Percentiles rank a stretch among this genome's conserved stretches.
These are phyloP conservation scores for Halyomorpha halys DNA, from an alignment of 1,140 invertebrate genomes.

Conservation along the genomic window DNA sequence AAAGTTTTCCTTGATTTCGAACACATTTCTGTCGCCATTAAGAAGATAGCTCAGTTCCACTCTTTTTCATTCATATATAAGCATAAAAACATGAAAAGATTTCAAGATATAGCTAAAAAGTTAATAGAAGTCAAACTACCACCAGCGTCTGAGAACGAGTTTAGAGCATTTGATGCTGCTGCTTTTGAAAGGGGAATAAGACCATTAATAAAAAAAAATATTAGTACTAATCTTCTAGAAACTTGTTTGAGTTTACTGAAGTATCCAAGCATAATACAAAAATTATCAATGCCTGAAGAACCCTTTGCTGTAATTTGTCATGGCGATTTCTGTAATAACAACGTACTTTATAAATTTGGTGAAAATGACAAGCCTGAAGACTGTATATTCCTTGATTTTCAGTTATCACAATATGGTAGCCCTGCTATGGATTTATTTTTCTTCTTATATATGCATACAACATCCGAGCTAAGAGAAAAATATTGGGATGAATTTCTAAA, in stretches of 20 bases:
- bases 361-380: constrained; percentile 26
- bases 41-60: background rate
- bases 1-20: background rate
- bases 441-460: constrained; percentile 36
- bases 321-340: constrained; percentile 47
- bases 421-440: constrained; percentile 38
- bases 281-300: background rate
- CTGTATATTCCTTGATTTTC: constrained; percentile 38
- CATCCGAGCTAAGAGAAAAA: constrained; percentile 26
- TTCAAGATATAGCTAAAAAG: background rate
- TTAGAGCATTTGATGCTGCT: background rate
- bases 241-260: background rate
- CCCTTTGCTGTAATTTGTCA: background rate
- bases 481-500: constrained; percentile 33
- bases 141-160: background rate
- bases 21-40: background rate
- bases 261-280: background rate
- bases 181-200: background rate
- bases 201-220: background rate
- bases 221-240: background rate
- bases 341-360: constrained; percentile 41
- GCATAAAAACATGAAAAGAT: background rate
- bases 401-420: constrained; percentile 34
- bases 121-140: background rate
- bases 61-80: background rate